Evolutionary conservation across 2,797 vertebrate genomes (phyloP), one percentile per base, ranked within the genome.

Genomic region (Micromesistius poutassou): DNA sequence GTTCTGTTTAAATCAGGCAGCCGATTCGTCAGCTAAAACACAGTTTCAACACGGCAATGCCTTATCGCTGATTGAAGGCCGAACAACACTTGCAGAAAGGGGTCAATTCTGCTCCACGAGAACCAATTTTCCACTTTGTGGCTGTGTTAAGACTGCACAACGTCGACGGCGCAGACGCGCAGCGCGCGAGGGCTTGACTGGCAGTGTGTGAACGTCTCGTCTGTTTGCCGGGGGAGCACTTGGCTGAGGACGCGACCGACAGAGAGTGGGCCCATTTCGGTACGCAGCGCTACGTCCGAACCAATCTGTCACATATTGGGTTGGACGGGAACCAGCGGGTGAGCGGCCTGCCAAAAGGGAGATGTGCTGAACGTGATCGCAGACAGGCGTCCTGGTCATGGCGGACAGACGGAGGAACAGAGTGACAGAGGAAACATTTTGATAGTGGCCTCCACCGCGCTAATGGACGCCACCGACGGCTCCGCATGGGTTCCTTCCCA

Each of bases 381-480:
- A 80, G 83, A 81, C 82, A 82, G 82, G 80, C 80, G 85, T 86
- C 79, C 72, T 25, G 1, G 73, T 85, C 77, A 25, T 76, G 75
- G 7, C 38, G 73, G 83, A 76, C 80, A 83, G 83, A 84, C 75
- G 74, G 78, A 25, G 5, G 50, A 80, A 55, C 74, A 77, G 81
- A 81, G 38, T 72, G 80, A 72, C 10, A 78, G 77, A 62, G 40
- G 33, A 76, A 46, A 81, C 77, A 81, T 82, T 84, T 77, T 76
- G 74, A 86, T 77, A n/a, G 35, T 46, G 74, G 76, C 36, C 75
- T 22, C 55, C 30, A 76, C 78, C 77, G 35, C 50, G 76, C 68
- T 81, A 75, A 84, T 80, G 75, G n/a, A 38, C 42, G 68, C 55
- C 50, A 19, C 73, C 36, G 35, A 3, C 19, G 2, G 25, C 75